These are phyloP conservation scores for Bos taurus DNA, from an alignment of 2,113 vertebrate species.

Conservation along the genomic window DNA sequence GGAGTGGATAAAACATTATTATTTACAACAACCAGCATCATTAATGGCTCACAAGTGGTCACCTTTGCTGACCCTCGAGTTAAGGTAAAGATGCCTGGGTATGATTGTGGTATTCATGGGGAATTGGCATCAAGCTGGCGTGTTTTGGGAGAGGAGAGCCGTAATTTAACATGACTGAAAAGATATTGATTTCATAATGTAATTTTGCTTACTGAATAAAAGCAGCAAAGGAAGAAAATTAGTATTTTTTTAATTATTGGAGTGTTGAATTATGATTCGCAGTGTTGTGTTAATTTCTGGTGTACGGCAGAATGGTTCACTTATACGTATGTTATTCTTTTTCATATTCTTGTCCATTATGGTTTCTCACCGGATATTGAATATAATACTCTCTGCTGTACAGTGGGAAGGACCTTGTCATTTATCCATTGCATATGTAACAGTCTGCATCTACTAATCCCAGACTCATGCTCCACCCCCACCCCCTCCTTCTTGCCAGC, in stretches of 20 bases:
- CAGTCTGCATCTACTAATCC: not conserved
- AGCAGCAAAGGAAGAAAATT: not conserved
- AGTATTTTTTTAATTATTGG: not conserved
- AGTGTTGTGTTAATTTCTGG: not conserved
- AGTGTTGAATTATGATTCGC: not conserved
- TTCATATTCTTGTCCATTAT: not conserved
- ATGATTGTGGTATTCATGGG: not conserved
- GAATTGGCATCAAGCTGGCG: not conserved
- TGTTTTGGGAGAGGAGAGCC: not conserved
- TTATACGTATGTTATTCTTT: not conserved
- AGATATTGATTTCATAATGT: not conserved
- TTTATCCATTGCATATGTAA: not conserved
- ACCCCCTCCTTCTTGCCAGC: not conserved
- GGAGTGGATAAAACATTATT: slow-evolving; percentile 86
- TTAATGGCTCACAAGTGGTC: slow-evolving; percentile 89
- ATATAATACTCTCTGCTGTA: not conserved
- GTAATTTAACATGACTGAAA: not conserved
- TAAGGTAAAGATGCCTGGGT: slow-evolving; percentile 80
- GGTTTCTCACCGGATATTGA: not conserved
- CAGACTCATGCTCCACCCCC: not conserved
- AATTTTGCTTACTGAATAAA: not conserved
- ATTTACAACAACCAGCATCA: slow-evolving; percentile 91
- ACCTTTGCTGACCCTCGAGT: slow-evolving; percentile 84
- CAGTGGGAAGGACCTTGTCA: not conserved
- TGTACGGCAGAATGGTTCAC: not conserved